Conservation (phyloP, 2,113 vertebrate species). For the Corythornis cristatus region DNA sequence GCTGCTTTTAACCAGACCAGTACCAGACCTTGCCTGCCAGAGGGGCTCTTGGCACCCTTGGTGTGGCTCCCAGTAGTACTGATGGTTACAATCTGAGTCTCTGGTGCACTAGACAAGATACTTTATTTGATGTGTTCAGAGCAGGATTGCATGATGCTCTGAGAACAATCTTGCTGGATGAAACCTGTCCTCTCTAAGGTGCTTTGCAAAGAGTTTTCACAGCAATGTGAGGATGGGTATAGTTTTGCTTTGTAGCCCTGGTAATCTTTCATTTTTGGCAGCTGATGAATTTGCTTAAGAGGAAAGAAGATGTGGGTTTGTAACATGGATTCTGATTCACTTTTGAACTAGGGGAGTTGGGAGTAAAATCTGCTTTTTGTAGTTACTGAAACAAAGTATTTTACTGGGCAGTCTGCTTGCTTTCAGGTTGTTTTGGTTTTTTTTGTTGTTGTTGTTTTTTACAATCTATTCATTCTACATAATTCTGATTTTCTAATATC, state of each 20-base stretch:
- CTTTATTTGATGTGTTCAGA: not conserved
- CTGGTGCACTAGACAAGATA: not conserved
- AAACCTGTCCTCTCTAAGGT: not conserved
- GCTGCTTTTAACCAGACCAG: not conserved
- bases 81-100: not conserved
- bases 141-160: not conserved
- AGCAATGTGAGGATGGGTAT: not conserved
- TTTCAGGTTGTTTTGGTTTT: not conserved
- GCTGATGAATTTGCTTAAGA: not conserved
- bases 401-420: not conserved
- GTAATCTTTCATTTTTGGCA: slow-evolving; percentile 8
- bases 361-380: not conserved
- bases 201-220: not conserved
- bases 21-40: not conserved
- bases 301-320: not conserved
- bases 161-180: not conserved
- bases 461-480: not conserved
- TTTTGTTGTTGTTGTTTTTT: not conserved
- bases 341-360: not conserved
- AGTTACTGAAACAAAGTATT: not conserved
- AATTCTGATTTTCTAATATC: not conserved
- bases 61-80: not conserved
- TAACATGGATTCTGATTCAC: not conserved
- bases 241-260: not conserved
- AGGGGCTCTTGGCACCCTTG: not conserved